phyloP scores from a whole-genome alignment of 92 coral and sea anemone species.

The Porites divaricata region DNA sequence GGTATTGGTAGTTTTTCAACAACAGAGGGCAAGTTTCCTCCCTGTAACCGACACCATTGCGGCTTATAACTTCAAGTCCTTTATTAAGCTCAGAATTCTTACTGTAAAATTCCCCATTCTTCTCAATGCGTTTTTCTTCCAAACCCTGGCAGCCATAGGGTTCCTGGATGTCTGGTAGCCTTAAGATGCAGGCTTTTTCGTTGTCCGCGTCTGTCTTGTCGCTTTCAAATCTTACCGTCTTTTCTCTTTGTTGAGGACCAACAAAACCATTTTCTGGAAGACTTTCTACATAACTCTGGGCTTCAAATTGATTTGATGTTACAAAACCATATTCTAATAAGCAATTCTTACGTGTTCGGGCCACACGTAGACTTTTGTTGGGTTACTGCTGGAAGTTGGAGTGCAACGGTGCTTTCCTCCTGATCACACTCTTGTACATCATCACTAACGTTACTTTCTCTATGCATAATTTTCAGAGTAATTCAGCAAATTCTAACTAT shows the following conservation, averaged over 20 bases:
- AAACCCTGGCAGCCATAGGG: neutral
- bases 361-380: neutral
- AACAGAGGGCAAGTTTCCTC: neutral
- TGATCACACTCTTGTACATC: neutral
- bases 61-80: too few species aligned
- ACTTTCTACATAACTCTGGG: neutral
- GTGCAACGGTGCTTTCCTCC: neutral
- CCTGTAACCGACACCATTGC: neutral
- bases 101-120: neutral
- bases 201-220: neutral
- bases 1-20: slow-evolving; percentile 3
- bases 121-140: neutral
- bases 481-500: neutral
- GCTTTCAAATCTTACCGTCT: neutral
- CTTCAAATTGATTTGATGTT: neutral
- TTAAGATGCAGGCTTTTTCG: neutral
- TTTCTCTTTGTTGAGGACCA: neutral
- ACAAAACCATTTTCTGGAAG: neutral
- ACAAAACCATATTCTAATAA: neutral
- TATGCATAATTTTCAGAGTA: neutral
- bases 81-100: neutral
- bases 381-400: slow-evolving; percentile 3
- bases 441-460: neutral
- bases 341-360: neutral
- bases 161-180: neutral